Base-by-base conservation (phyloP, 92 coral and sea anemone genomes). In the Muricea muricata region DNA sequence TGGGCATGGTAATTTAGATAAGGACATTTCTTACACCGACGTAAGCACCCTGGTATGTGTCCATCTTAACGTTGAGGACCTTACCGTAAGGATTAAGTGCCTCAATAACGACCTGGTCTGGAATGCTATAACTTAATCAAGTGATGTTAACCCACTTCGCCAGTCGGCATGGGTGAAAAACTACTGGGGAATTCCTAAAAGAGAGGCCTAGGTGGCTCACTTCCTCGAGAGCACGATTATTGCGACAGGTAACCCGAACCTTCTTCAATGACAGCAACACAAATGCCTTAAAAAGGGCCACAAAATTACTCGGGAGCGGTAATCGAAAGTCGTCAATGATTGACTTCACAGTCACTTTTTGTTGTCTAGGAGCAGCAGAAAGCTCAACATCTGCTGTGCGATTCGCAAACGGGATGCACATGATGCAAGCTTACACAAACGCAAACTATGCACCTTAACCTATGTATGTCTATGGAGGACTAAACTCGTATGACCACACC, bases 101-200 rank as follows among this genome's bases (percentile, higher is more conserved):
- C 24, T 10, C 7, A 12, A 9, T 10, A 63, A 63, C 25, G 33
- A 33, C 57, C 76, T 24, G 56, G 39, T 73, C 79, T 10, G 79
- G 79, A 42, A 73, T 23, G 7, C 80, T 65, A 47, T 75, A 75
- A 25, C 63, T 42, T 0, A 81, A 65, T 39, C 78, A 78, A 20
- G 73, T 58, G 1, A 79, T 20, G 13, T 56, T 57, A 1, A 79
- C 84, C 84, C 84, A 79, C 8, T 24, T 26, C 0, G 15, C 10
- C 11, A 30, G n/a, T 9, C 52, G 35, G 1, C 60, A 14, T 11
- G 73, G 73, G 18, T 9, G 2, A 32, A 79, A 57, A 11, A 11
- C 55, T 0, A 79, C 73, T 1, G 84, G 84, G 31, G 31, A n/a
- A n/a, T n/a, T n/a, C n/a, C n/a, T n/a, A n/a, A n/a, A 57, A 79